These are phyloP conservation scores for Apis dorsata DNA, from an alignment of 1,140 invertebrate genomes.

Conservation along the genomic window DNA sequence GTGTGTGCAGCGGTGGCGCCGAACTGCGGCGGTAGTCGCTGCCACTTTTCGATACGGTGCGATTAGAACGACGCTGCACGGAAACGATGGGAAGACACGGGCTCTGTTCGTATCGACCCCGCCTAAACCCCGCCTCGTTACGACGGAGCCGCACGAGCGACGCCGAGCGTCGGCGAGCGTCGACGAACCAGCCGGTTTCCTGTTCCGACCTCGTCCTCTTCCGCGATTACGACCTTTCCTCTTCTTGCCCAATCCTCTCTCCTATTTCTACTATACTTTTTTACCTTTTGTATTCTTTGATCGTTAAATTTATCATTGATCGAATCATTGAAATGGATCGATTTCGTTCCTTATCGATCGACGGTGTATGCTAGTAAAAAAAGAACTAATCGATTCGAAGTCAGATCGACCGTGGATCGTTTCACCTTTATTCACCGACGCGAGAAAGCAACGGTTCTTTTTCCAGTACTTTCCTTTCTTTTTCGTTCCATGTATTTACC, in stretches of 20 bases:
- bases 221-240: constrained; percentile 27
- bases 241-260: background rate
- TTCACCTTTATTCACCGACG: background rate
- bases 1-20: constrained; percentile 44
- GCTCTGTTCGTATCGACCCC: constrained; percentile 75
- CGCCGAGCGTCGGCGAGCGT: constrained; percentile 61
- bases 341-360: constrained; percentile 8
- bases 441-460: background rate
- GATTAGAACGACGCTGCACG: constrained; percentile 69
- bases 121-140: constrained; percentile 77
- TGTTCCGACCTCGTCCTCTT: constrained; percentile 44
- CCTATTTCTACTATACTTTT: background rate
- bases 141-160: constrained; percentile 63
- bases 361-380: background rate
- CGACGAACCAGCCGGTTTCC: constrained; percentile 31
- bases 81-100: constrained; percentile 69
- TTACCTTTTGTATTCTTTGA: background rate
- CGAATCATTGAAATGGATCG: background rate
- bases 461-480: background rate
- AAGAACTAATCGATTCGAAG: background rate
- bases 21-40: constrained; percentile 47
- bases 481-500: background rate
- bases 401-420: background rate
- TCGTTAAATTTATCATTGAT: background rate
- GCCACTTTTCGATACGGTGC: constrained; percentile 60